phyloP scores from a whole-genome alignment of 2,888 invertebrate genomes.

The Caenorhabditis becei region DNA sequence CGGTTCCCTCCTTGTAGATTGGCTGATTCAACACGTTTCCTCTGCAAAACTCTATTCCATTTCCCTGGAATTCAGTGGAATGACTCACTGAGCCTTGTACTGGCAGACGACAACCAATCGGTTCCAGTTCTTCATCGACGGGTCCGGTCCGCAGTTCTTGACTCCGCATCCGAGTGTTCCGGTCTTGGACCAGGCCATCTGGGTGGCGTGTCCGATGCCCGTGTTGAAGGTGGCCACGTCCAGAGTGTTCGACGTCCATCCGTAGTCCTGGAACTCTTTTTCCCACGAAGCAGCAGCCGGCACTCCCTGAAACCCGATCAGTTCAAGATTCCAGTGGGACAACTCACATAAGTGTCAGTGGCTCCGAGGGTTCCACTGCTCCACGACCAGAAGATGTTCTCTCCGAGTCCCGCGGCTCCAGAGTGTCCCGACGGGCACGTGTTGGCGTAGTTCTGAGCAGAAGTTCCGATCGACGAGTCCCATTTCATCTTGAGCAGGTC shows the following conservation, averaged over 20 bases:
- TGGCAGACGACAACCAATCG: constrained; percentile 46
- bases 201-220: constrained; percentile 60
- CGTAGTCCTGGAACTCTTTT: constrained; percentile 35
- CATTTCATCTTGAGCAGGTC: constrained; percentile 37
- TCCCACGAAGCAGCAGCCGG: constrained; percentile 10
- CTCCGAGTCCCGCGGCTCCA: constrained; percentile 21
- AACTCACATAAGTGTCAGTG: background rate
- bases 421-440: constrained; percentile 31
- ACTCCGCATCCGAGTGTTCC: constrained; percentile 56
- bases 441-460: constrained; percentile 42
- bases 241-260: constrained; percentile 27
- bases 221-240: constrained; percentile 30
- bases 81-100: constrained; percentile 29
- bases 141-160: constrained; percentile 29
- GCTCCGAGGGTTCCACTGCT: background rate
- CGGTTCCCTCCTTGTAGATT: too few species aligned
- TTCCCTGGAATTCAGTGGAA: too few species aligned
- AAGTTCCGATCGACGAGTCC: constrained; percentile 18
- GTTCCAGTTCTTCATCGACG: constrained; percentile 14
- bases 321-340: too few species aligned
- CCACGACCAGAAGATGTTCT: constrained; percentile 29
- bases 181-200: constrained; percentile 57
- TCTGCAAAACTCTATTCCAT: background rate
- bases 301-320: too few species aligned
- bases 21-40: background rate